phyloP scores from a whole-genome alignment of 2,113 vertebrate genomes.

The Brienomyrus longianalis region DNA sequence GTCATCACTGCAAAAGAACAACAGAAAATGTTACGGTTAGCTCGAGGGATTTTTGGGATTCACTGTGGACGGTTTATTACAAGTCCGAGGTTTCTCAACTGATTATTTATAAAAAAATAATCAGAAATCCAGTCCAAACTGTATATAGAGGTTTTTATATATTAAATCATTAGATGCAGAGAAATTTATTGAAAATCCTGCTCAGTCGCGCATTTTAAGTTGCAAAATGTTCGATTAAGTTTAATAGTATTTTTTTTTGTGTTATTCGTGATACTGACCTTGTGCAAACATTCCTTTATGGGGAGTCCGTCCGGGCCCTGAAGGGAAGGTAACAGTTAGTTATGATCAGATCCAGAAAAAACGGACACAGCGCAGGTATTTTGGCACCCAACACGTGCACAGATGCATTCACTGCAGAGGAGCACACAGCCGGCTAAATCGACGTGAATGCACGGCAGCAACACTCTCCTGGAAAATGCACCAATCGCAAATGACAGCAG shows the following conservation, averaged over 20 bases:
- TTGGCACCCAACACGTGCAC: neutral
- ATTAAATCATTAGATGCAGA: neutral
- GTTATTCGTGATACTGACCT: slow-evolving; percentile 59
- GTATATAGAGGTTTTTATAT: neutral
- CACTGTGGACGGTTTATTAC: neutral
- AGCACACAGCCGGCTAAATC: neutral
- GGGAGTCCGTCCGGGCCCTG: slow-evolving; percentile 89
- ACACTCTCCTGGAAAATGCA: neutral
- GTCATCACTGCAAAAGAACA: slow-evolving; percentile 80
- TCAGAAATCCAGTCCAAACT: neutral
- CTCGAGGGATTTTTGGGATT: neutral
- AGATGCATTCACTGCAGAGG: neutral
- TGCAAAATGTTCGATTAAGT: neutral
- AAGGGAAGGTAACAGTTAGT: slow-evolving; percentile 28
- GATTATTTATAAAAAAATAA: neutral
- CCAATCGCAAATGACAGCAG: neutral
- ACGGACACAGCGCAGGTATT: neutral
- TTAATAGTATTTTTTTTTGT: neutral
- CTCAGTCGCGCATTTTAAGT: neutral
- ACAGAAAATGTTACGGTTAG: slow-evolving; percentile 26
- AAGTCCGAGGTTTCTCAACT: neutral
- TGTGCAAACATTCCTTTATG: slow-evolving; percentile 93
- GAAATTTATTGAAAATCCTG: neutral
- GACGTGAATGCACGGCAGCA: neutral
- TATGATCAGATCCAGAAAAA: neutral